Evolutionary conservation across 2,888 invertebrate species (phyloP).

Genomic region (Machimus atricapillus): DNA sequence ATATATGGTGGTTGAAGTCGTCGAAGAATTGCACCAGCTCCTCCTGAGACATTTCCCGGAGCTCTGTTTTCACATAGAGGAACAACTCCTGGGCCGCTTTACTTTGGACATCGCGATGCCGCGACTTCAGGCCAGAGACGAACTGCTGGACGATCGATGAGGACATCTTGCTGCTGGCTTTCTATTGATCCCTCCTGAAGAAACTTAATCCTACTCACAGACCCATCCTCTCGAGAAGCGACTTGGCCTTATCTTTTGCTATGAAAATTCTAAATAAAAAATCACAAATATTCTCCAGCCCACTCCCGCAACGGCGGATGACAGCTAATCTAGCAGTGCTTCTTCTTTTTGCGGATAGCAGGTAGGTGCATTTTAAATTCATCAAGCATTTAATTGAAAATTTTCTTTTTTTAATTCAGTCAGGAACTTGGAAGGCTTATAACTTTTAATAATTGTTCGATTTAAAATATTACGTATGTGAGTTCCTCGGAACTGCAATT

Average conservation of each 20-base stretch:
- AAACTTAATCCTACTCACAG: not conserved
- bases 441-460: not conserved
- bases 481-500: too few relatives aligned
- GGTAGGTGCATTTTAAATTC: not conserved
- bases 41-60: constrained; percentile 88
- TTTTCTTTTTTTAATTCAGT: not conserved
- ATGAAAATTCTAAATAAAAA: not conserved
- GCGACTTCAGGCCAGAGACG: constrained; percentile 86
- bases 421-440: not conserved
- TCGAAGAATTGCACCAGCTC: constrained; percentile 91
- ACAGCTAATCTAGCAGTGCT: not conserved
- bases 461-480: not conserved
- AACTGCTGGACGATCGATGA: constrained; percentile 76
- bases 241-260: not conserved
- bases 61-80: constrained; percentile 88
- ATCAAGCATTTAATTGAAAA: too few relatives aligned
- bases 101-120: constrained; percentile 81
- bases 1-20: constrained; percentile 93
- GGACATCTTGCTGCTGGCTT: constrained; percentile 61
- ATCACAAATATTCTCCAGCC: not conserved
- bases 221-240: not conserved
- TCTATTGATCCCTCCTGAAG: not conserved
- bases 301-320: not conserved
- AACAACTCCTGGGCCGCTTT: constrained; percentile 90
- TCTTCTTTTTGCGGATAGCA: not conserved